Base-by-base conservation (phyloP, 1,140 invertebrate genomes). In the Akabosia matsudoensis region DNA sequence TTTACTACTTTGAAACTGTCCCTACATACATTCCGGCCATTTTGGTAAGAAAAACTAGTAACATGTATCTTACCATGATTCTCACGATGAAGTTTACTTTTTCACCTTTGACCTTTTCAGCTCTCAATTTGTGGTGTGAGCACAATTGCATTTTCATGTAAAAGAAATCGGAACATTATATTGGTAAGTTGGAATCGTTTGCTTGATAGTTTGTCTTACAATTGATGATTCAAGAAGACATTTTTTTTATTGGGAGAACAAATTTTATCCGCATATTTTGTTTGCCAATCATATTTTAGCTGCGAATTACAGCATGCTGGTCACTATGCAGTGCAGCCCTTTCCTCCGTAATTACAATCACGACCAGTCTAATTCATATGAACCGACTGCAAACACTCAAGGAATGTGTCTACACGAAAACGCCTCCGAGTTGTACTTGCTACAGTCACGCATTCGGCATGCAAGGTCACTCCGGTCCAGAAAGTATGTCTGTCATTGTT, bases 321-420 rank as follows among this genome's bases (percentile, higher is more conserved):
- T 79, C 77, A 14, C 73, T 81, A 1, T 76, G 79, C 1, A 78
- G 75, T 54, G 78, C 80, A 24, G 80, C 80, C 0, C 71, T 81
- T 1, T 81, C 78, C 0, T 81, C 80, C 0, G 83, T 81, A 61
- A 93, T 96, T 52, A 95, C 93, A 13, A 93, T 96, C 22, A 95
- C 94, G 0, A 96, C 94, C 0, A 95, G 93, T 0, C 93, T 95
- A n/a, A 90, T 96, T 74, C 94, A 96, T 84, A 95, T 96, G 93
- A 94, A 93, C 82, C 88, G 93, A 75, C 85, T 96, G 28, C 94
- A 96, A 85, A 92, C 92, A 0, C 84, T 96, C 26, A 88, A 91
- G 78, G 92, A 95, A 83, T 96, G 94, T 82, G 91, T 93, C 78
- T 96, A 95, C 84, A 93, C 92, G 0, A 88, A 90, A 80, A 88